Evolutionary conservation across 2,888 invertebrate species (phyloP), one percentile per base, ranked within the genome.

Genomic region (Argynnis bischoffii): DNA sequence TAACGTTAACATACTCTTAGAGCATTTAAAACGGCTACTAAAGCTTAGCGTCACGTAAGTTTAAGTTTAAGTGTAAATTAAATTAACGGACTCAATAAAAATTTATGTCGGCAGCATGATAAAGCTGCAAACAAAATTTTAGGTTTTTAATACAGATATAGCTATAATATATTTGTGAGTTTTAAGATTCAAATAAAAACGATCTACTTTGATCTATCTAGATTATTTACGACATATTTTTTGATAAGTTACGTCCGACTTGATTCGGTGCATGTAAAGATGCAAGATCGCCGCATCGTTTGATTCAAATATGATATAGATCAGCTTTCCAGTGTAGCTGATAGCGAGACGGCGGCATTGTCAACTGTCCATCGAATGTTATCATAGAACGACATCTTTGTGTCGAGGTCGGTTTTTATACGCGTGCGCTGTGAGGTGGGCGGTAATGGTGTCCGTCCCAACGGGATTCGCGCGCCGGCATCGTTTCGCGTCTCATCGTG

Each of bases 401-500:
- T 85, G 77, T 80, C 73, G 81, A 82, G 86, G 86, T 88, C 86
- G 84, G 85, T 89, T 90, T 91, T 90, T 89, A 80, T 86, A 81
- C 86, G 87, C 86, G 85, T 87, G 87, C 86, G 87, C 85, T 79
- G 78, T 86, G 86, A 84, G 82, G 88, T 90, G 89, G 91, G 90
- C 90, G 89, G 88, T 89, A 89, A 90, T 90, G 81, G 89, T 85
- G 89, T 88, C 89, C 88, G 86, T 82, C 84, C 84, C 89, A 91
- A 91, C 91, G 91, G 91, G 89, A 90, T 89, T 86, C 81, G 83
- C 85, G 86, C 85, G 76, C 83, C 86, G 88, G 85, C 91, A 89
- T 89, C 88, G 86, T 88, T 90, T 90, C 86, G 87, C 88, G 88
- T 89, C 89, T 88, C 89, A 89, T 88, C 89, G 86, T 84, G 85